Percentiles rank a stretch among this genome's conserved stretches.
These are phyloP conservation scores for Drosophila biarmipes DNA, from an alignment of 1,140 invertebrate species.

Conservation along the genomic window DNA sequence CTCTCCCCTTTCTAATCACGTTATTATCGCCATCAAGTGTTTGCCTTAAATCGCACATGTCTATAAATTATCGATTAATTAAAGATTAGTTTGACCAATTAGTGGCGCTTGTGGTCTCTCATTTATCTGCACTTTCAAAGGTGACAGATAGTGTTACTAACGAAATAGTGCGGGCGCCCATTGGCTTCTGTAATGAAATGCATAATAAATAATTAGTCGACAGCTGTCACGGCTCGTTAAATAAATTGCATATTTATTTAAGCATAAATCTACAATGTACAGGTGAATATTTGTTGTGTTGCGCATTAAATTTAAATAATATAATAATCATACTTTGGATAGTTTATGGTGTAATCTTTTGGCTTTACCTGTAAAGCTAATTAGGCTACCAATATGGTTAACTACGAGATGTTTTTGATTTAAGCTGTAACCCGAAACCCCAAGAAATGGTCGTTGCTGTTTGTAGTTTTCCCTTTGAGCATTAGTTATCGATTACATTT, in stretches of 20 bases:
- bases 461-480: constrained; percentile 30
- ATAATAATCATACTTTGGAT: constrained; percentile 66
- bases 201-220: constrained; percentile 24
- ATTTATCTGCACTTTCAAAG: background rate
- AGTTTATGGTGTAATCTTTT: constrained; percentile 51
- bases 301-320: constrained; percentile 28
- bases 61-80: constrained; percentile 39
- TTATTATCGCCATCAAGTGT: constrained; percentile 4
- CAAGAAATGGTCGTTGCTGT: constrained; percentile 49
- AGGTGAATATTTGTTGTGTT: constrained; percentile 25
- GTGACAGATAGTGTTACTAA: constrained; percentile 5
- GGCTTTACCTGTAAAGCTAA: constrained; percentile 71
- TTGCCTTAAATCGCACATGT: background rate
- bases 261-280: constrained; percentile 44
- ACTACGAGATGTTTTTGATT: constrained; percentile 11
- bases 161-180: background rate
- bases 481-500: constrained; percentile 56
- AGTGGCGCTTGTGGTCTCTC: constrained; percentile 22
- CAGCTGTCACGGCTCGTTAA: constrained; percentile 52
- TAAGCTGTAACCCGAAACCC: constrained; percentile 41
- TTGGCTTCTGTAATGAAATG: constrained; percentile 2
- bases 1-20: constrained; percentile 10
- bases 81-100: constrained; percentile 38
- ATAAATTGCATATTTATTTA: constrained; percentile 66
- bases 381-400: constrained; percentile 30